Conservation (phyloP, 1,140 invertebrate species). For the Thrips palmi region DNA sequence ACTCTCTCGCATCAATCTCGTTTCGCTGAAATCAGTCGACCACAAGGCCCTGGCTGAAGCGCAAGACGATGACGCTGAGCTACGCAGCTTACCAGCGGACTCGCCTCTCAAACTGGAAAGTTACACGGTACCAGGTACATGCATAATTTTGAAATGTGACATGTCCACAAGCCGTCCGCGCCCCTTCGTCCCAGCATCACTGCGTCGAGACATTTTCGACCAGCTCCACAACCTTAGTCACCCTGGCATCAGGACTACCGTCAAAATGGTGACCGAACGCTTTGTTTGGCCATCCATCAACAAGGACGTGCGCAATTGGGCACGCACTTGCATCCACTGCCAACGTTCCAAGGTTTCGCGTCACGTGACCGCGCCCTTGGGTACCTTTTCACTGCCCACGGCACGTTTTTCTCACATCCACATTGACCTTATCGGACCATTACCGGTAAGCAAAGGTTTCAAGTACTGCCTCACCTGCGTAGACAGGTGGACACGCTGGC, state of each 20-base stretch:
- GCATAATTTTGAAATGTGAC: conserved; percentile 18
- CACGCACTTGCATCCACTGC: conserved; percentile 15
- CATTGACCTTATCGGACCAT: conserved; percentile 27
- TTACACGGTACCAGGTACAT: conserved; percentile 1
- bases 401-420: conserved; percentile 24
- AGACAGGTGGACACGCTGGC: conserved; percentile 27
- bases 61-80: conserved; percentile 13
- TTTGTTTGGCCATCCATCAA: conserved; percentile 18
- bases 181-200: conserved; percentile 1
- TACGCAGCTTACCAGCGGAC: conserved; percentile 7
- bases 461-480: conserved; percentile 21
- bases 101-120: conserved; percentile 7
- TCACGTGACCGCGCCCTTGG: conserved; percentile 13
- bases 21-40: conserved; percentile 3
- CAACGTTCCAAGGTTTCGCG: conserved; percentile 17
- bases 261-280: conserved; percentile 13
- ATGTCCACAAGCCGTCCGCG: conserved; percentile 13
- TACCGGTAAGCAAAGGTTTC: conserved; percentile 17
- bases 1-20: conserved; percentile 15
- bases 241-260: conserved; percentile 14
- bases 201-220: conserved; percentile 10
- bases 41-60: conserved; percentile 3
- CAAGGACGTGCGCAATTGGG: conserved; percentile 12
- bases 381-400: conserved; percentile 14
- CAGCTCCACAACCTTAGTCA: conserved; percentile 15